Conservation (phyloP, 2,113 vertebrate species). For the Prolemur simus region DNA sequence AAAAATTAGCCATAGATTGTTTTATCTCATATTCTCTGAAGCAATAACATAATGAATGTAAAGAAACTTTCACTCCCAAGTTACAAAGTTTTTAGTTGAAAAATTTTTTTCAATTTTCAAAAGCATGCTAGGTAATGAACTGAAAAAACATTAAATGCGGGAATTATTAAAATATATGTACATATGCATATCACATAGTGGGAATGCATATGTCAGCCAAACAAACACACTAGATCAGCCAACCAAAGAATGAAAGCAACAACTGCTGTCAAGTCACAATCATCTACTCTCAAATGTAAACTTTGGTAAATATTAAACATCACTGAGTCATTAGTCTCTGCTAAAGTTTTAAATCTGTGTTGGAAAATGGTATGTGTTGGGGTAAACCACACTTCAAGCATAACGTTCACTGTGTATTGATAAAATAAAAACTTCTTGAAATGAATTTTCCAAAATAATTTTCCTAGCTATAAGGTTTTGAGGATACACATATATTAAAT, state of each 20-base stretch:
- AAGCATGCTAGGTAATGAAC: neutral
- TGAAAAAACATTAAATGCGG: neutral
- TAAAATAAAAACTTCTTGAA: neutral
- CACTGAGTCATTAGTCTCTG: neutral
- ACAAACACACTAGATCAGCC: neutral
- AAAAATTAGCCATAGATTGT: neutral
- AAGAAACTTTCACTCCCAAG: neutral
- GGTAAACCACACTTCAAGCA: neutral
- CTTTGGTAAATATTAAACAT: neutral
- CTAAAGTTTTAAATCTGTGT: conserved; percentile 33
- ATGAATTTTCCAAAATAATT: conserved; percentile 21
- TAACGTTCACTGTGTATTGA: neutral
- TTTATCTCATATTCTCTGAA: neutral
- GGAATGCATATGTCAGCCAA: neutral
- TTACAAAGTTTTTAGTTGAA: neutral
- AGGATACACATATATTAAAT: neutral
- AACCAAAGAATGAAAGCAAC: neutral
- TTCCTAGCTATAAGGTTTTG: conserved; percentile 16
- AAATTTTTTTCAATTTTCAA: neutral
- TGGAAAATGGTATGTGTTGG: neutral
- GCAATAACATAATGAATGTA: neutral
- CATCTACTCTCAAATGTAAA: neutral
- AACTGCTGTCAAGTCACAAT: neutral
- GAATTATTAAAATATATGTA: neutral
- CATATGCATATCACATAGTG: neutral